A percentile compares a stretch with the other conserved stretches of the same genome.
These are phyloP conservation scores for Scortum barcoo DNA, from an alignment of 2,113 vertebrate genomes.

Conservation along the genomic window DNA sequence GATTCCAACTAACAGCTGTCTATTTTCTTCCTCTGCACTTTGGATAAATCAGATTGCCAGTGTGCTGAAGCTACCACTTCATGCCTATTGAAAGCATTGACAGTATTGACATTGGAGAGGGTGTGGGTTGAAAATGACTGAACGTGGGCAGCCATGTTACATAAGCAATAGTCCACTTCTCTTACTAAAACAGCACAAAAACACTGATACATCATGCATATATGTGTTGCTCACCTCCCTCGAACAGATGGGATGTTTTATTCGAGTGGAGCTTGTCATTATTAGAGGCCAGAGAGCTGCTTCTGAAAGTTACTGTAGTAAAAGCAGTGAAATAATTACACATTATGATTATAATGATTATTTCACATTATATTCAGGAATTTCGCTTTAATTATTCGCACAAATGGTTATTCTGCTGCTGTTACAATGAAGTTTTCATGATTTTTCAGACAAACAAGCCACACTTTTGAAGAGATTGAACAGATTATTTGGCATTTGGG, in stretches of 20 bases:
- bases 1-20: not conserved
- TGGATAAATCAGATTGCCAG: constrained; percentile 37
- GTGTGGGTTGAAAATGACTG: constrained; percentile 75
- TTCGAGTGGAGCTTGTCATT: constrained; percentile 15
- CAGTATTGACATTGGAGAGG: constrained; percentile 75
- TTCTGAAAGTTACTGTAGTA: not conserved
- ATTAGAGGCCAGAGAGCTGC: constrained; percentile 4
- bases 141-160: constrained; percentile 78
- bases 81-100: constrained; percentile 68
- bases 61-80: constrained; percentile 57
- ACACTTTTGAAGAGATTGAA: not conserved
- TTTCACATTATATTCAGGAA: not conserved
- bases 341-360: not conserved
- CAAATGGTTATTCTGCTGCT: not conserved
- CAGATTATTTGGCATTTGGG: constrained; percentile 8
- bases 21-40: constrained; percentile 11
- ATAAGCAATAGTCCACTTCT: constrained; percentile 75
- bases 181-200: constrained; percentile 60
- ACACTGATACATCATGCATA: constrained; percentile 43
- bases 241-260: constrained; percentile 30
- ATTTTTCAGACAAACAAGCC: not conserved
- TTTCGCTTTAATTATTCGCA: not conserved
- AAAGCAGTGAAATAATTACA: not conserved
- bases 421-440: not conserved
- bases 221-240: constrained; percentile 39